phyloP scores from a whole-genome alignment of 2,888 invertebrate species.

The Biston stratarius region DNA sequence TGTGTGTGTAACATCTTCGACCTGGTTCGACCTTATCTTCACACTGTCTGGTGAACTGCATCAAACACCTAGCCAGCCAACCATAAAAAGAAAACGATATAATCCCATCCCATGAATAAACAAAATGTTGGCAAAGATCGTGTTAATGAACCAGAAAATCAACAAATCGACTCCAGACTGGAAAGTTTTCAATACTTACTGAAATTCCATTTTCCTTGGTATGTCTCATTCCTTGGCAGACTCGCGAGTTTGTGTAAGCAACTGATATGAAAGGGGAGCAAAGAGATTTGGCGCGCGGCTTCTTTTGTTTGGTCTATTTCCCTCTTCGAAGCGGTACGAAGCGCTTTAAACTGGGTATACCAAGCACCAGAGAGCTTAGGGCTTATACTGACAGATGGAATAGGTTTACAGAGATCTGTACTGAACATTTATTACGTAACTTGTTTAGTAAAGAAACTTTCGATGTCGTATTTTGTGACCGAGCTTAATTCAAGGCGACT shows the following conservation, averaged over 20 bases:
- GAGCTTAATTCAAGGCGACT: neutral
- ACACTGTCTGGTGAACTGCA: no score
- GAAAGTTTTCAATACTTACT: conserved; percentile 9
- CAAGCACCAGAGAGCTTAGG: conserved; percentile 15
- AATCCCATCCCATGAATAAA: no score
- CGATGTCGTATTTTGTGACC: neutral
- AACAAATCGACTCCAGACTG: conserved; percentile 1
- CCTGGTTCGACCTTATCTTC: no score
- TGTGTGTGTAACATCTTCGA: no score
- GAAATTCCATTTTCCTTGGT: conserved; percentile 28
- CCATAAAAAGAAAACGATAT: neutral
- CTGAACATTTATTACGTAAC: conserved; percentile 5
- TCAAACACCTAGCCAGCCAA: neutral
- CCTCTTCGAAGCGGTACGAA: conserved; percentile 24
- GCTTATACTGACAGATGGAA: conserved; percentile 33
- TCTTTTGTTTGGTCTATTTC: conserved; percentile 48
- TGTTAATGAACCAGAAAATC: conserved; percentile 3
- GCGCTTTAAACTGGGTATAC: conserved; percentile 25
- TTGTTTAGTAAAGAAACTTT: neutral
- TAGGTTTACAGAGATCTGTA: conserved; percentile 3
- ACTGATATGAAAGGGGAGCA: conserved; percentile 49
- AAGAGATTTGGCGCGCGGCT: conserved; percentile 53
- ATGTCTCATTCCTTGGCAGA: conserved; percentile 33
- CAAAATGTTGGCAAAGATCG: no score
- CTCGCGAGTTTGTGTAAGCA: conserved; percentile 46